Evolutionary conservation across 2,888 invertebrate species (phyloP), one percentile per base, ranked within the genome.

Genomic region (Adineta ricciae): DNA sequence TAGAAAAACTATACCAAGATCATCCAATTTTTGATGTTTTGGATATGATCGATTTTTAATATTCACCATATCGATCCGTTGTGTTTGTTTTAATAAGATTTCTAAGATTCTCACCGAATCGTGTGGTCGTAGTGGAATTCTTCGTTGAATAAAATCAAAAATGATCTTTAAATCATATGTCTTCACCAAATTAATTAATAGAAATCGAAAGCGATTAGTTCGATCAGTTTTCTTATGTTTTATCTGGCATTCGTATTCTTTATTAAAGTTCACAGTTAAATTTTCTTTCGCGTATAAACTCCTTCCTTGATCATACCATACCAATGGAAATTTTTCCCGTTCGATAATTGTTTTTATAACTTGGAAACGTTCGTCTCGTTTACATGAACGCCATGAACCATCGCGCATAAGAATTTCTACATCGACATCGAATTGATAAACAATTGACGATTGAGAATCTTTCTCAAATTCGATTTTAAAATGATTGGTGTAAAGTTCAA

Each of bases 401-500:
- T 78, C 78, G 14, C 78, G 78, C 8, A n/a, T 41, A 11, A n/a
- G 14, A 24, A 41, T 24, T 21, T 41, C 41, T 11, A 78, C 41
- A 41, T 78, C 78, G 24, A 78, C 41, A 78, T 78, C 78, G n/a
- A n/a, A 78, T 78, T 78, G 78, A 38, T 78, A n/a, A 1, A 41
- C 9, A 41, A n/a, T 24, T n/a, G n/a, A 14, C 41, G 24, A 7
- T 1, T 78, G 3, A 0, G 78, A 0, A 41, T 0, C 2, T 41
- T 78, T 78, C 8, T 36, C 24, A 38, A 73, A 38, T 21, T 36
- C 24, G 9, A 21, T n/a, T 41, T 41, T 41, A 19, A 78, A 78
- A 78, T 64, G 64, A 32, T 64, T 64, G 27, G 64, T 64, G 19
- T 64, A 16, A 14, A 64, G 2, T 9, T 27, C 16, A 14, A 64